Base-by-base conservation (phyloP, 2,113 vertebrate genomes). In the Cyanoderma ruficeps region DNA sequence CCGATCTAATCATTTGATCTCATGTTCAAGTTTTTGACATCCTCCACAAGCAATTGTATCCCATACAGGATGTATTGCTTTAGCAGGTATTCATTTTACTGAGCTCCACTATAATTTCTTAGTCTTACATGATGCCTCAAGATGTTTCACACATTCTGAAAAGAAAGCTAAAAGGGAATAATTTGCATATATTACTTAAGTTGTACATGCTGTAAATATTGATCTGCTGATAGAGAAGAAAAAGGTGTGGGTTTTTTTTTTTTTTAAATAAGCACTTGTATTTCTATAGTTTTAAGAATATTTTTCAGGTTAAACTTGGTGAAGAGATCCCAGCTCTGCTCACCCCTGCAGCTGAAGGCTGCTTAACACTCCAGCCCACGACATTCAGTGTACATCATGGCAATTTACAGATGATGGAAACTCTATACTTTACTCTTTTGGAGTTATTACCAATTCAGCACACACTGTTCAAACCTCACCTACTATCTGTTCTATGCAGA, bases 171-270 rank as follows among this genome's bases (percentile, higher is more conserved):
- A 95, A 97, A 96, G 80, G 84, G 90, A 97, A 76, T 91, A 95
- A 97, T 97, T 97, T 97, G 94, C 95, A 97, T 97, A 92, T 64
- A 96, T 97, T 97, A 96, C 83, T 87, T 89, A 70, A 90, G 87
- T 37, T 97, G 57, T 82, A 74, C 93, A 95, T n/a, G 52, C 56
- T 83, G 85, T 86, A 95, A 96, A 96, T 92, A 96, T 88, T 93
- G 92, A 95, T 93, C 79, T 75, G 22, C 55, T 78, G 63, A 76
- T 85, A 77, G 22, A 60, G 76, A 44, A 82, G 42, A 23, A 87
- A 89, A 93, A 88, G 10, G 69, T 42, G 11, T 13, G 4, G 47
- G 4, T 39, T 90, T 15, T 52, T 74, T 17, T 93, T 53, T 44
- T 47, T 33, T 76, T 39, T 18, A 1, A 92, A 57, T 37, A 57